Evolutionary conservation across 2,797 vertebrate genomes (phyloP).

Genomic region (Brotula barbata): DNA sequence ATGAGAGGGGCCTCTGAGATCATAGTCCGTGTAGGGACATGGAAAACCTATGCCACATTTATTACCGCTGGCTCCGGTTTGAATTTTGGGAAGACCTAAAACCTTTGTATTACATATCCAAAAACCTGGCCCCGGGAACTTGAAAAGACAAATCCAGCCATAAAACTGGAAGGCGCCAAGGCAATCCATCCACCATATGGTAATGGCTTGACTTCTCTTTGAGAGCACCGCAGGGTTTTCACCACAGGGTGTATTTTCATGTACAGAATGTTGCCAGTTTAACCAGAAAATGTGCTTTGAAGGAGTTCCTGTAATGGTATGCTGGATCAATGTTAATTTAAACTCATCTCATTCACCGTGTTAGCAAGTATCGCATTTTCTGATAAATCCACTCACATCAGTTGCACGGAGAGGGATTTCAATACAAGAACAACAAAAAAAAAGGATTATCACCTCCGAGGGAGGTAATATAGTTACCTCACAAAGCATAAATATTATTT

Average conservation of each 20-base stretch:
- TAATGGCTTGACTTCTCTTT: conserved; percentile 31
- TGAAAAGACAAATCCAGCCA: conserved; percentile 26
- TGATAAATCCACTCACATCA: neutral
- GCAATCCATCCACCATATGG: conserved; percentile 56
- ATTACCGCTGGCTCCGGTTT: conserved; percentile 41
- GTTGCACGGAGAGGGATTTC: neutral
- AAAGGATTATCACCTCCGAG: conserved; percentile 2
- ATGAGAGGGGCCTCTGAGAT: conserved; percentile 22
- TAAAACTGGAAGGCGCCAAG: conserved; percentile 35
- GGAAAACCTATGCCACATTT: conserved; percentile 45
- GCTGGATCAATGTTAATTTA: neutral
- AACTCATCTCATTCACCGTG: neutral
- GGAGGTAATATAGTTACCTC: neutral
- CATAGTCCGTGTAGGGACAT: conserved; percentile 31
- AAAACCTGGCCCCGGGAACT: conserved; percentile 36
- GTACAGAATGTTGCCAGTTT: conserved; percentile 14
- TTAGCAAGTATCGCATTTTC: neutral
- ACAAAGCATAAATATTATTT: conserved; percentile 5
- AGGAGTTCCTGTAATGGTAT: neutral
- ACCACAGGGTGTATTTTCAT: conserved; percentile 23
- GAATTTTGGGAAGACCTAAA: conserved; percentile 31
- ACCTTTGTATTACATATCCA: conserved; percentile 31
- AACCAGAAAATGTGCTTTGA: conserved; percentile 13
- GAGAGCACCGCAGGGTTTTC: conserved; percentile 15
- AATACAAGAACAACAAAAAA: conserved; percentile 10